Evolutionary conservation across 2,888 invertebrate species (phyloP).

Genomic region (Nowickia ferox): DNA sequence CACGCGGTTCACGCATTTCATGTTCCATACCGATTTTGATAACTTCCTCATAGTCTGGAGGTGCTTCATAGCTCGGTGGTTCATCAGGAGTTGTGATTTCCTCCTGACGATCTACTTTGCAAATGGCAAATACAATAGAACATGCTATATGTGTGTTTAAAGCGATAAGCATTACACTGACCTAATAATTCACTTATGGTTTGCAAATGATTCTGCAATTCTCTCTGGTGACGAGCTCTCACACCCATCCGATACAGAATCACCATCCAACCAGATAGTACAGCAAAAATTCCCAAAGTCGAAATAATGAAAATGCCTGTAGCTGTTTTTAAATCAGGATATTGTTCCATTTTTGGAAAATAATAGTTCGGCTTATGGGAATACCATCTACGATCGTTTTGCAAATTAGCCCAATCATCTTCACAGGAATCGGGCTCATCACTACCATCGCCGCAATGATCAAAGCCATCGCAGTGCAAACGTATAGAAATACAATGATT

Average conservation of each 20-base stretch:
- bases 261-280: constrained; percentile 86
- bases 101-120: constrained; percentile 83
- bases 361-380: constrained; percentile 88
- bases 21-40: constrained; percentile 85
- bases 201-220: constrained; percentile 87
- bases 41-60: constrained; percentile 89
- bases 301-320: constrained; percentile 87
- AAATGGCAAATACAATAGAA: not conserved
- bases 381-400: constrained; percentile 86
- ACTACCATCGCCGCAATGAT: constrained; percentile 90
- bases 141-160: constrained; percentile 35
- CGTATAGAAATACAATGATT: constrained; percentile 88
- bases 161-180: constrained; percentile 75
- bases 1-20: constrained; percentile 80
- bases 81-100: constrained; percentile 83
- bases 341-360: constrained; percentile 87
- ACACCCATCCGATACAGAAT: constrained; percentile 87
- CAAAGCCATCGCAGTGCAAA: constrained; percentile 89
- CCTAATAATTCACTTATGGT: constrained; percentile 88
- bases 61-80: constrained; percentile 88
- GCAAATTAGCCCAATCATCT: constrained; percentile 85
- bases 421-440: constrained; percentile 87
- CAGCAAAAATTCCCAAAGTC: constrained; percentile 86
- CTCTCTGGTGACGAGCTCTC: constrained; percentile 86
- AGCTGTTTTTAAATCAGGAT: constrained; percentile 87